phyloP scores from a whole-genome alignment of 2,888 invertebrate species.

The Cheilosia urbana region DNA sequence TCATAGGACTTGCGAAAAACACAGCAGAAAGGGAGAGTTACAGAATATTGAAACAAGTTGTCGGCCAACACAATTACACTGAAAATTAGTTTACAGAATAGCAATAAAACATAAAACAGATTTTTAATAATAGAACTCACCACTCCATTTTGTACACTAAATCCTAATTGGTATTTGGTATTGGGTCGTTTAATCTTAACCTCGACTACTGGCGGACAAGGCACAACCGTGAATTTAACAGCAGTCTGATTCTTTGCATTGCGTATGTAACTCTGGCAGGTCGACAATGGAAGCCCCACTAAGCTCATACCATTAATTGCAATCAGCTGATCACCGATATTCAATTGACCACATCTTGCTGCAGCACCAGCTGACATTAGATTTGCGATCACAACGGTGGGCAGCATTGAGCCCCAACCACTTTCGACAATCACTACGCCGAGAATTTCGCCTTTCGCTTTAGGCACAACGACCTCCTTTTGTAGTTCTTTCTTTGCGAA shows the following conservation, averaged over 20 bases:
- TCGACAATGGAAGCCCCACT: conserved; percentile 98
- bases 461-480: conserved; percentile 99
- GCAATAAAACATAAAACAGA: background rate
- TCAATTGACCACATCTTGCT: conserved; percentile 98
- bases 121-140: conserved; percentile 85
- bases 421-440: conserved; percentile 99
- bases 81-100: background rate
- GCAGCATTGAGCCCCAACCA: conserved; percentile 99
- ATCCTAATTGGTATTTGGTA: conserved; percentile 99
- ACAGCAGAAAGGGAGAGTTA: too few species aligned
- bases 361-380: conserved; percentile 98
- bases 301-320: conserved; percentile 99
- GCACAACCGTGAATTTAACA: conserved; percentile 99
- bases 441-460: conserved; percentile 98
- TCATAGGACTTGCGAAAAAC: too few species aligned
- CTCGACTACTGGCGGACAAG: conserved; percentile 99
- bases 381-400: conserved; percentile 99
- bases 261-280: conserved; percentile 99
- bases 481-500: conserved; percentile 99
- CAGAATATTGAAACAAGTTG: too few species aligned
- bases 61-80: too few species aligned
- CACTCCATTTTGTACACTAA: conserved; percentile 99
- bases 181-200: conserved; percentile 99
- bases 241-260: conserved; percentile 99
- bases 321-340: conserved; percentile 99